Evolutionary conservation across 2,888 invertebrate species (phyloP).

Genomic region (Trachelus stipa): DNA sequence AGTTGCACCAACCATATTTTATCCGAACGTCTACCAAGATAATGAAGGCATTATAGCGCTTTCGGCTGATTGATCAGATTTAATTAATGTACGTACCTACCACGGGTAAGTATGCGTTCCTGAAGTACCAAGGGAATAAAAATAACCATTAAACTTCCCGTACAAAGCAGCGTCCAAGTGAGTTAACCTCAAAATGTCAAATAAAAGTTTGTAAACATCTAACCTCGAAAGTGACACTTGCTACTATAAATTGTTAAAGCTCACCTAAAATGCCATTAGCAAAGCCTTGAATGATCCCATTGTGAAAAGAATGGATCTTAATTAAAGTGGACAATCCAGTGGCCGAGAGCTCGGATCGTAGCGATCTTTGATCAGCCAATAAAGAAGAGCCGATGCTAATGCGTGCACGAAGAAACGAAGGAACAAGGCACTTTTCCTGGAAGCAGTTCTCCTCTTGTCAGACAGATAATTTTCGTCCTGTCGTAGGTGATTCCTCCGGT

Average conservation of each 20-base stretch:
- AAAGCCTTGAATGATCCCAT: not conserved
- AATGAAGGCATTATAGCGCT: conserved; percentile 38
- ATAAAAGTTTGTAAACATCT: not conserved
- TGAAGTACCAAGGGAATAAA: not conserved
- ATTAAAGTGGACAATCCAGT: conserved; percentile 34
- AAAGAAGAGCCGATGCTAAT: conserved; percentile 33
- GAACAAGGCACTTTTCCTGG: conserved; percentile 48
- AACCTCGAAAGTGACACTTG: not conserved
- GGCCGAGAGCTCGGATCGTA: conserved; percentile 2
- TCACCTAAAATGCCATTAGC: not conserved
- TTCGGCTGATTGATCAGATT: conserved; percentile 35
- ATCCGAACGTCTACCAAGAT: conserved; percentile 40
- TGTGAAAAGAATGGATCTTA: conserved; percentile 17
- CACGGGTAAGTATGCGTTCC: not conserved
- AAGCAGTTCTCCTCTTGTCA: conserved; percentile 52
- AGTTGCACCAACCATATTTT: conserved; percentile 44
- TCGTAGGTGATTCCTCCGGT: conserved; percentile 30
- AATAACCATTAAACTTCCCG: not conserved
- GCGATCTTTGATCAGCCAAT: conserved; percentile 26
- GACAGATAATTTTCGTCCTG: conserved; percentile 51
- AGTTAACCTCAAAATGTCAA: not conserved
- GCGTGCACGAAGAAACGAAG: conserved; percentile 9
- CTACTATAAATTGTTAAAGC: not conserved
- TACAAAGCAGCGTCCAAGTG: not conserved
- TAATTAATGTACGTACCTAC: conserved; percentile 21